Evolutionary conservation across 2,797 vertebrate genomes (phyloP), one percentile per base, ranked within the genome.

Genomic region (Danio kyathit): DNA sequence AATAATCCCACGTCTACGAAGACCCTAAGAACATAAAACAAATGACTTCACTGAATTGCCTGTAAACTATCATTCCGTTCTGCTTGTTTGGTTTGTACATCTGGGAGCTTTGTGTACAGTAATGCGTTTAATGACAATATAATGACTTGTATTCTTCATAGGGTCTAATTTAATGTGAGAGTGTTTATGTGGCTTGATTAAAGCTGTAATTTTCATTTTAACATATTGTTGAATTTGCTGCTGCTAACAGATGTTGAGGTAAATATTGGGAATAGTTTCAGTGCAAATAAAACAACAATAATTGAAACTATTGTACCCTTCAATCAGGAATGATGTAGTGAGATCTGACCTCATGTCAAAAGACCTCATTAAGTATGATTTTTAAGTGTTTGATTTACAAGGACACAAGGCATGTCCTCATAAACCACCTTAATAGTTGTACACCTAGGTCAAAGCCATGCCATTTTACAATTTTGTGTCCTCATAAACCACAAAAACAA

Each of bases 1-100:
- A 61, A 86, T 74, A 29, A 86, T 84, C 16, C 83, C 90, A 19
- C 43, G 85, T 41, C 57, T 88, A 2, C 80, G 76, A 5, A 81
- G 41, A 81, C 77, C 79, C 85, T 86, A 48, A 44, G 61, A 54
- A 69, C 29, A 84, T 54, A 81, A 19, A 60, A 0, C 29, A 51
- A 29, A 76, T 8, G 5, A 74, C 59, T 63, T 61, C 14, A 51
- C 40, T 41, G 13, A 65, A 21, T 29, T 11, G 13, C 2, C 9
- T 76, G 49, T 19, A 52, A 75, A 7, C n/a, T 49, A 66, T 54
- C 54, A 54, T 46, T 66, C 0, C 29, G 6, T 21, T 59, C 41
- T 61, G 44, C 46, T 40, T 61, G 57, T 12, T 65, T 49, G 8
- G 60, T 48, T 61, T 61, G 41, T 57, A 44, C 52, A 77, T 67